Evolutionary conservation across 2,113 vertebrate species (phyloP).

Genomic region (Hemiscyllium ocellatum): DNA sequence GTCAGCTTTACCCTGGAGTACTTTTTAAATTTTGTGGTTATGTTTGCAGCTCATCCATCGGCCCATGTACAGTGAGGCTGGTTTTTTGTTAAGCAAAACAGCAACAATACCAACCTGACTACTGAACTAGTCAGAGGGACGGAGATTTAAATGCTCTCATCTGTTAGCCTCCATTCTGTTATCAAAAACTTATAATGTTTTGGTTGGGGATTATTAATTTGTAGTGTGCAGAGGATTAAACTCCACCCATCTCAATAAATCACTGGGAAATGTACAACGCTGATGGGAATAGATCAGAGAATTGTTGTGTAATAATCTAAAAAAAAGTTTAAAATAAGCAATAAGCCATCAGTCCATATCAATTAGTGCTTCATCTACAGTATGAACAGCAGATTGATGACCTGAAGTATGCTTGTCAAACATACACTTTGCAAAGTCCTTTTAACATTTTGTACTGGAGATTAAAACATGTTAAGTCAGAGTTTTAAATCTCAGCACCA

Average conservation of each 20-base stretch:
- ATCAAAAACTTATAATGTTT: background rate
- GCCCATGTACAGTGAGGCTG: background rate
- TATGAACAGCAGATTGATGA: background rate
- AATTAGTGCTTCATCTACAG: background rate
- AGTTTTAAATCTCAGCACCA: background rate
- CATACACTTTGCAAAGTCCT: background rate
- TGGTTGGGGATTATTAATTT: background rate
- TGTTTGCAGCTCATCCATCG: background rate
- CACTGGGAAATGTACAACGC: background rate
- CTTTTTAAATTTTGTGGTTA: background rate
- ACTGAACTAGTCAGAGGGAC: background rate
- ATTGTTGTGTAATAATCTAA: background rate
- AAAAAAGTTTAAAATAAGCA: background rate
- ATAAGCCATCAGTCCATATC: background rate
- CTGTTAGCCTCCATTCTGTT: background rate
- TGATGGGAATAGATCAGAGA: background rate
- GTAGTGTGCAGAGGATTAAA: too few species aligned
- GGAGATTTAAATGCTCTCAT: background rate
- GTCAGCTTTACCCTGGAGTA: too few species aligned
- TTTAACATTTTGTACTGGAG: background rate
- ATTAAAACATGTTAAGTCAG: too few species aligned
- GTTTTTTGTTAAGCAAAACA: background rate
- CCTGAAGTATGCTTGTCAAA: background rate
- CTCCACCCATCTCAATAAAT: background rate
- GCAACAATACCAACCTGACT: background rate